Conservation (phyloP, 2,113 vertebrate species). For the Cyprinodon tularosa region DNA sequence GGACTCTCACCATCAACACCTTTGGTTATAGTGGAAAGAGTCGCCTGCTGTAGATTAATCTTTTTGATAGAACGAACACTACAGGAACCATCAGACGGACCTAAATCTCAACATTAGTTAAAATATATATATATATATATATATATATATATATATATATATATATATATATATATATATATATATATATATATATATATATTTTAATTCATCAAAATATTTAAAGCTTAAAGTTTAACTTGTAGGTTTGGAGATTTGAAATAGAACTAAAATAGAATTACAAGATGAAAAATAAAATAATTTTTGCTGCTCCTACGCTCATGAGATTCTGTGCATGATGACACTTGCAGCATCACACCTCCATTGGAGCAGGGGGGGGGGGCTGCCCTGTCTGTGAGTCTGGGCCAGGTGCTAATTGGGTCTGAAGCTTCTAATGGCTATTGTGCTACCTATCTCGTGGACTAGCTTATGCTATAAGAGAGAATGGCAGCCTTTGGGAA, state of each 20-base stretch:
- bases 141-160: not conserved
- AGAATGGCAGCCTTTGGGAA: conserved; percentile 53
- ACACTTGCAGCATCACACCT: conserved; percentile 45
- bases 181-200: not conserved
- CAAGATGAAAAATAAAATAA: too few relatives aligned
- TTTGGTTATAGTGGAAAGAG: too few relatives aligned
- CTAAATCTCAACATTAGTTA: not conserved
- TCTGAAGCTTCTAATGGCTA: conserved; percentile 50
- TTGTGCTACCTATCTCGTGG: conserved; percentile 27
- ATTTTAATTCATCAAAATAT: not conserved
- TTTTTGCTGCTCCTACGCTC: not conserved
- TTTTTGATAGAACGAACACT: too few relatives aligned
- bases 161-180: not conserved
- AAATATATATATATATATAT: not conserved
- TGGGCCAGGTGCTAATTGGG: conserved; percentile 65
- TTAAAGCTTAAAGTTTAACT: not conserved
- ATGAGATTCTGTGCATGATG: conserved; percentile 2
- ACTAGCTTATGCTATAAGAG: conserved; percentile 20
- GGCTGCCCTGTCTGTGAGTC: conserved; percentile 26
- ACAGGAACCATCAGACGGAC: too few relatives aligned
- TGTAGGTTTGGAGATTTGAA: not conserved
- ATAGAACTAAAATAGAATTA: not conserved
- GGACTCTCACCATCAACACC: too few relatives aligned
- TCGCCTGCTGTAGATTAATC: too few relatives aligned
- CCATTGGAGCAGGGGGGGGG: conserved; percentile 35